Conservation (phyloP, 2,797 vertebrate species). For the Myotis daubentonii region DNA sequence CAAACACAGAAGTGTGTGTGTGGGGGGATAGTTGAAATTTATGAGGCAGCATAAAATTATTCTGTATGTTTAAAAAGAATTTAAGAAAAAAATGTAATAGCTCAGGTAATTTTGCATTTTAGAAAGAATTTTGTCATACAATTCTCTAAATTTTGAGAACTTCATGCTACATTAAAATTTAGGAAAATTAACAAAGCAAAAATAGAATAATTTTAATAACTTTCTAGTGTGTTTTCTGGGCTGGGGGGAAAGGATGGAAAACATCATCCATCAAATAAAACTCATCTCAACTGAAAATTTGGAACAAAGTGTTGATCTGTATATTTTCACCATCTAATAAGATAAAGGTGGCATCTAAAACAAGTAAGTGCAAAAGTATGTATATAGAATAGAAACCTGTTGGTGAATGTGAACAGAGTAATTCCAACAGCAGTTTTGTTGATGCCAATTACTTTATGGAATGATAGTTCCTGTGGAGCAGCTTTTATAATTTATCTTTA, state of each 20-base stretch:
- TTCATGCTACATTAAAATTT: background rate
- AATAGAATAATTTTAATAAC: background rate
- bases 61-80: background rate
- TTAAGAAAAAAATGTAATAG: background rate
- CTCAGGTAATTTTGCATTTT: background rate
- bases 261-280: background rate
- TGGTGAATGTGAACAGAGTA: constrained; percentile 5
- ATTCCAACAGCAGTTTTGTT: background rate
- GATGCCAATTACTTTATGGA: constrained; percentile 27
- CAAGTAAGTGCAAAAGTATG: background rate
- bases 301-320: constrained; percentile 24
- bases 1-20: background rate
- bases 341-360: background rate
- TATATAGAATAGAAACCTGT: background rate
- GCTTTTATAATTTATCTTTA: constrained; percentile 38
- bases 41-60: background rate
- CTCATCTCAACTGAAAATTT: background rate
- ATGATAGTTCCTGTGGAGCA: constrained; percentile 43
- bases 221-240: background rate
- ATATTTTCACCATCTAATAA: constrained; percentile 6
- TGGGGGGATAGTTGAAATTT: background rate
- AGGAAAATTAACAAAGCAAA: background rate
- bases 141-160: background rate
- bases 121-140: background rate
- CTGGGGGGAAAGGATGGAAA: background rate